Percentiles rank a stretch among this genome's conserved stretches.
These are phyloP conservation scores for Trichonephila inaurata DNA, from an alignment of 1,140 invertebrate genomes.

Conservation along the genomic window DNA sequence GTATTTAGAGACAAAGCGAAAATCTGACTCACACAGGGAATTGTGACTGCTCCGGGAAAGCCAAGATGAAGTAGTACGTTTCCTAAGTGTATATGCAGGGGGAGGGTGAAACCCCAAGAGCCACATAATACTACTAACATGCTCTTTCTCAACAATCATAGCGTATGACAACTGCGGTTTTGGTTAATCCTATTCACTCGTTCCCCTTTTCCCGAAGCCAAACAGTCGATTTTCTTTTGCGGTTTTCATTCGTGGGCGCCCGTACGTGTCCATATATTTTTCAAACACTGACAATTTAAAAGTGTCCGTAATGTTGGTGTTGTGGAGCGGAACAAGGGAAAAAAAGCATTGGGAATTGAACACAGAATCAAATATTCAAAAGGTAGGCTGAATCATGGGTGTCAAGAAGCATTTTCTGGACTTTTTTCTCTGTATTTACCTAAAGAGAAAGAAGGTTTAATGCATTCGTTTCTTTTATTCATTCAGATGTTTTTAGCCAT, in stretches of 20 bases:
- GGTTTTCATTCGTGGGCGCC: slow-evolving; percentile 12
- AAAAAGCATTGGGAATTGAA: slow-evolving; percentile 57
- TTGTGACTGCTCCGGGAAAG: slow-evolving; percentile 28
- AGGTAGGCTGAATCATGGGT: slow-evolving; percentile 47
- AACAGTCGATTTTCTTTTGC: slow-evolving; percentile 16
- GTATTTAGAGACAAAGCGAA: slow-evolving; percentile 73
- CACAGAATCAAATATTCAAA: slow-evolving; percentile 48
- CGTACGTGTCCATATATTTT: slow-evolving; percentile 49
- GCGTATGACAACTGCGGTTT: slow-evolving; percentile 60
- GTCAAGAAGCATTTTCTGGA: background rate
- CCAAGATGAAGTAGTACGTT: slow-evolving; percentile 42
- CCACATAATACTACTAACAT: slow-evolving; percentile 70
- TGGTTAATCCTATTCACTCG: slow-evolving; percentile 52
- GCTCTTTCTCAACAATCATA: slow-evolving; percentile 55
- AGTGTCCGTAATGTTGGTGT: slow-evolving; percentile 54
- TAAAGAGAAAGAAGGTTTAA: background rate
- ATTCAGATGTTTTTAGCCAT: background rate
- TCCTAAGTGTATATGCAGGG: slow-evolving; percentile 31
- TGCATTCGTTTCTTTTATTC: slow-evolving; percentile 11
- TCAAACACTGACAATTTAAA: slow-evolving; percentile 55
- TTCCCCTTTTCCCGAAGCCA: slow-evolving; percentile 25
- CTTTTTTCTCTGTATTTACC: background rate
- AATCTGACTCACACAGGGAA: slow-evolving; percentile 45
- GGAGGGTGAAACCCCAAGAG: slow-evolving; percentile 60
- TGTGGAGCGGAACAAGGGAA: slow-evolving; percentile 26